These are phyloP conservation scores for Peromyscus californicus DNA, from an alignment of 2,113 vertebrate species.

Conservation along the genomic window DNA sequence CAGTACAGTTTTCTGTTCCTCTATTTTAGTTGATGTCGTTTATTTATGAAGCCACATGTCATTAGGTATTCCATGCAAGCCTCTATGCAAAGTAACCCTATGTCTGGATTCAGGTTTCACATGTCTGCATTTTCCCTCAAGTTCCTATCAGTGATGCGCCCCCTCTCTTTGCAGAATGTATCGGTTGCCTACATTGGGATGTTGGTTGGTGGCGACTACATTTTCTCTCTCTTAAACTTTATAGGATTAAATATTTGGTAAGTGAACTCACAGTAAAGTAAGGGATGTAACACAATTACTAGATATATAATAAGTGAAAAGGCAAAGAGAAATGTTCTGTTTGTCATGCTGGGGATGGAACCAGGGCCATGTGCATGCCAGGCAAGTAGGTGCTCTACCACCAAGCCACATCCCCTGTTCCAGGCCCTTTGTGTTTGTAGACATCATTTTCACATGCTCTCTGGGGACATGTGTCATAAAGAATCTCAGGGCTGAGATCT, in stretches of 20 bases:
- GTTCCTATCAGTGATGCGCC: background rate
- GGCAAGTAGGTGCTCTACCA: background rate
- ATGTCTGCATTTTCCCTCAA: background rate
- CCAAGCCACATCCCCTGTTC: background rate
- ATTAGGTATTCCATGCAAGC: background rate
- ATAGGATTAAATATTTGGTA: slow-evolving; percentile 96
- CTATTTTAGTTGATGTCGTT: background rate
- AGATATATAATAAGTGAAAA: background rate
- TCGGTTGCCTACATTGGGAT: slow-evolving; percentile 95
- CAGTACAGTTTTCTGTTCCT: background rate
- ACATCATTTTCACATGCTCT: background rate
- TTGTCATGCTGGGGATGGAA: background rate
- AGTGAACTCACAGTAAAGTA: slow-evolving; percentile 80
- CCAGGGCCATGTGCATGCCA: background rate
- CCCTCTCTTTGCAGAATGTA: slow-evolving; percentile 90
- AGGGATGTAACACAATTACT: background rate
- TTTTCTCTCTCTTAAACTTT: slow-evolving; percentile 95
- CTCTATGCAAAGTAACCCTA: slow-evolving; percentile 16
- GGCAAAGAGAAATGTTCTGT: background rate
- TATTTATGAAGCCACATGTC: background rate
- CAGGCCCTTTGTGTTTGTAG: background rate
- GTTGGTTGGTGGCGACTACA: slow-evolving; percentile 95
- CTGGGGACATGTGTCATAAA: background rate
- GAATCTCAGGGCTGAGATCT: background rate
- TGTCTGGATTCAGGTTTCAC: background rate